Evolutionary conservation across 2,797 vertebrate genomes (phyloP).

Genomic region (Takifugu ocellatus): DNA sequence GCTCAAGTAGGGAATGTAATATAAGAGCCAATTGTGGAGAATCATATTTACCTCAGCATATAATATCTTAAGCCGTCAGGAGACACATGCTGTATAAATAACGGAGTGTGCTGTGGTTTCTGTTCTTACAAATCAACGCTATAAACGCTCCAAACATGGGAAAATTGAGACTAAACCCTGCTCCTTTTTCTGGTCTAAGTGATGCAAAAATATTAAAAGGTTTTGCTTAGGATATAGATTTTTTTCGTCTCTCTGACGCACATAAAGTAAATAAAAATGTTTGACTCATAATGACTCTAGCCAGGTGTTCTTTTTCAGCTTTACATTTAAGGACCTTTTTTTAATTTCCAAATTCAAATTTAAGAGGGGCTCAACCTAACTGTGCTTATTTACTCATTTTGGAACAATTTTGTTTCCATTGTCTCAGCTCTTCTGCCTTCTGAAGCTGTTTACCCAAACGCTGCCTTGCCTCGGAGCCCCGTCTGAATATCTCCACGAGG

Average conservation of each 20-base stretch:
- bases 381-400: constrained; percentile 50
- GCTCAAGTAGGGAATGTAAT: constrained; percentile 62
- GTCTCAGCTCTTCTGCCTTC: constrained; percentile 39
- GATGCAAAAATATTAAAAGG: constrained; percentile 6
- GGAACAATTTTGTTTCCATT: constrained; percentile 44
- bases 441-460: constrained; percentile 36
- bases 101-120: constrained; percentile 11
- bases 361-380: constrained; percentile 26
- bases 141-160: background rate
- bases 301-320: constrained; percentile 59
- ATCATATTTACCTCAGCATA: constrained; percentile 49
- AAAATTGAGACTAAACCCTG: no score
- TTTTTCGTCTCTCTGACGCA: constrained; percentile 18
- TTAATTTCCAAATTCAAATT: constrained; percentile 38
- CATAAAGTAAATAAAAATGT: constrained; percentile 61
- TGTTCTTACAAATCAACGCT: constrained; percentile 13
- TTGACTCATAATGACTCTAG: constrained; percentile 59
- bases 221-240: constrained; percentile 23
- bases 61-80: constrained; percentile 37
- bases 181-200: no score
- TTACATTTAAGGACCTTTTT: constrained; percentile 17
- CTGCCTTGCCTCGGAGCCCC: constrained; percentile 31
- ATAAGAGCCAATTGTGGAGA: constrained; percentile 56
- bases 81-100: constrained; percentile 29
- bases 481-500: constrained; percentile 33